Evolutionary conservation across 2,113 vertebrate genomes (phyloP).

Genomic region (Mionectes macconnelli): DNA sequence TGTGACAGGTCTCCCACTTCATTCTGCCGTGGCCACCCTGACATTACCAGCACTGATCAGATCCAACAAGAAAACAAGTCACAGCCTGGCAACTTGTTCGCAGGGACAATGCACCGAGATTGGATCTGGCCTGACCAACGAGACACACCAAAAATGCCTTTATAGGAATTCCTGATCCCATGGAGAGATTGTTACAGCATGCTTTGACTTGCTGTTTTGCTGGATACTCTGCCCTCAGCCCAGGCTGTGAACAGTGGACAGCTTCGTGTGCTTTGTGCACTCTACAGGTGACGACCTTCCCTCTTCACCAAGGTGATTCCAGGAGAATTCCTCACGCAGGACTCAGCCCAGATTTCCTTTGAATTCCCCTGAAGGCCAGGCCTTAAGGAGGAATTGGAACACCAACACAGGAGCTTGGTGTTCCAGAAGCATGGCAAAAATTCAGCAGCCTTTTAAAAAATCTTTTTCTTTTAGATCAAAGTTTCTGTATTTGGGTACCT

Average conservation of each 20-base stretch:
- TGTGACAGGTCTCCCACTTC: neutral
- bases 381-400: neutral
- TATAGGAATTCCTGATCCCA: neutral
- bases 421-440: neutral
- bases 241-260: neutral
- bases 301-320: neutral
- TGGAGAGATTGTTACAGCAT: neutral
- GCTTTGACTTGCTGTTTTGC: neutral
- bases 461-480: constrained; percentile 46
- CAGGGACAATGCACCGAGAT: neutral
- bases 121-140: neutral
- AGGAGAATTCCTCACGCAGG: neutral
- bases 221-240: neutral
- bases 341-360: neutral
- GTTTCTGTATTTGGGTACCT: constrained; percentile 21
- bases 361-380: neutral
- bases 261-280: neutral
- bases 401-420: neutral
- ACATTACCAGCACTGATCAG: neutral
- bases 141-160: neutral
- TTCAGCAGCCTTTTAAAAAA: neutral
- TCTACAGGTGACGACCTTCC: neutral
- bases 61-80: neutral
- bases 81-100: neutral
- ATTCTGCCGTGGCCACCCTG: neutral